Evolutionary conservation across 2,888 invertebrate genomes (phyloP), one percentile per base, ranked within the genome.

Genomic region (Heliothis peltigera): DNA sequence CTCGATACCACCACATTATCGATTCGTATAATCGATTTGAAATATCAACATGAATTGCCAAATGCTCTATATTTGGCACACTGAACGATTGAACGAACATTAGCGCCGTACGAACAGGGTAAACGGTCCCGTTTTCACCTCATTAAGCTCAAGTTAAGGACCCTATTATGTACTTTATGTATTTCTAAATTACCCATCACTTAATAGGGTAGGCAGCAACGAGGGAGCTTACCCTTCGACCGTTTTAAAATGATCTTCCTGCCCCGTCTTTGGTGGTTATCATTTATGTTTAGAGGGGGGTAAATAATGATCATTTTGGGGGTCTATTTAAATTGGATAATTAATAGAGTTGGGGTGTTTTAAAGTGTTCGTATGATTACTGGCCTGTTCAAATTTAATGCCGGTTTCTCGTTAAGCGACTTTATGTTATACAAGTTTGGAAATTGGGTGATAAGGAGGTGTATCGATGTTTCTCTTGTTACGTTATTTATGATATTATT

Each of bases 81-180:
- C 79, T 77, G 80, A 81, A 82, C 82, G 87, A 86, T 87, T 85
- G 87, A 86, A 84, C 66, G 75, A 75, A 86, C 89, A 91, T 90
- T 89, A 91, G 83, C 85, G 78, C 77, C 75, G 84, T 81, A 85
- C 81, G 80, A 78, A 85, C 84, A 84, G 88, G 87, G 90, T 90
- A 89, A 92, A 88, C 89, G 91, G 83, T 86, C 90, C 92, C 88
- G 91, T 94, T 94, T 92, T 91, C 94, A 93, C 93, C 93, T 94
- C 94, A 94, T 95, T 95, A 93, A 91, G 87, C 88, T 84, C 86
- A 85, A 91, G 92, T 91, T 92, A 92, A 94, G 93, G 92, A 89
- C 87, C 91, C 94, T 93, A 94, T 95, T 95, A 94, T 94, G 92
- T 94, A 95, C 94, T 95, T 94, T 95, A 93, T 94, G 92, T 94